Conservation (phyloP, 2,113 vertebrate genomes). For the Archilochus colubris region DNA sequence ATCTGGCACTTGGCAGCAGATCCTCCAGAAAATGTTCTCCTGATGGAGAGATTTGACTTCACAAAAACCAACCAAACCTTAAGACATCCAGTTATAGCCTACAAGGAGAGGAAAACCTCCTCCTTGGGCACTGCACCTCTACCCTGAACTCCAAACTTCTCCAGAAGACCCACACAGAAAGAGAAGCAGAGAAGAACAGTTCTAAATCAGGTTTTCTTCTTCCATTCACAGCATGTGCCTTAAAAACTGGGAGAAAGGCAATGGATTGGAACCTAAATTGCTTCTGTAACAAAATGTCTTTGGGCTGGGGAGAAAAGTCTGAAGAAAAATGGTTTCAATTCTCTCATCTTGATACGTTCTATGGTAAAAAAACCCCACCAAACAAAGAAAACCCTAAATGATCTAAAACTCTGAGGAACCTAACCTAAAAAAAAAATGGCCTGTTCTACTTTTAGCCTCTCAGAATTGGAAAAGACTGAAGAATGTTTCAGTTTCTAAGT, state of each 20-base stretch:
- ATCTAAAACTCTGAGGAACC: too few relatives aligned
- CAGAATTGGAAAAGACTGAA: neutral
- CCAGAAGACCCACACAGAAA: neutral
- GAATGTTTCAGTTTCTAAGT: neutral
- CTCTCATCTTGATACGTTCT: too few relatives aligned
- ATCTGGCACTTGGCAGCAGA: neutral
- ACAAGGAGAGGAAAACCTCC: neutral
- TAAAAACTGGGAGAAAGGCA: neutral
- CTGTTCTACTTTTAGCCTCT: neutral
- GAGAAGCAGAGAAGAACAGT: neutral
- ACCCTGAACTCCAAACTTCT: neutral
- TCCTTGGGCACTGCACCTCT: fast-evolving
- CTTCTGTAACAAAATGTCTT: too few relatives aligned
- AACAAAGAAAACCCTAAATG: too few relatives aligned
- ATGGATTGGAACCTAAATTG: too few relatives aligned
- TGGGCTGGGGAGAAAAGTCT: too few relatives aligned
- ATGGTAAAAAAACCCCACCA: too few relatives aligned
- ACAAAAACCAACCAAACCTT: neutral
- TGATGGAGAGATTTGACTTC: neutral
- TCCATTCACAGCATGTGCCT: neutral
- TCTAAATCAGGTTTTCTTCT: neutral
- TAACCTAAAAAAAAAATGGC: too few relatives aligned
- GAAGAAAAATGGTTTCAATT: too few relatives aligned
- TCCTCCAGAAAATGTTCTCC: neutral
- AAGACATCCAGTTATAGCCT: neutral